Evolutionary conservation across 2,113 vertebrate genomes (phyloP).

Genomic region (Laticauda colubrina): DNA sequence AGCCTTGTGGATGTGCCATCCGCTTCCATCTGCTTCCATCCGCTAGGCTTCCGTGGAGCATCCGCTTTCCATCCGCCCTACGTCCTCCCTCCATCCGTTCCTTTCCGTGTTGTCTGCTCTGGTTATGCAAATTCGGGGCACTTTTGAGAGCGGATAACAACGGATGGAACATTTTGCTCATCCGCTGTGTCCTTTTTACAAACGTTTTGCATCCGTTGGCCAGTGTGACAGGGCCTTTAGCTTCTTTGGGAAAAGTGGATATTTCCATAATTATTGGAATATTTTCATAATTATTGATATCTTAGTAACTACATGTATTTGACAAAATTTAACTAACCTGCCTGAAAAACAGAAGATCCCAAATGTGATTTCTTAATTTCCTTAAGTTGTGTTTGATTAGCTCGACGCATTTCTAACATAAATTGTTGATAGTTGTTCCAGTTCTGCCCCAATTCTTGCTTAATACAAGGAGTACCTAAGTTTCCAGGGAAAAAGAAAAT

Average conservation of each 20-base stretch:
- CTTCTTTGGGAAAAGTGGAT: neutral
- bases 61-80: too few relatives aligned
- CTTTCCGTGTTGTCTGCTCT: too few relatives aligned
- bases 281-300: neutral
- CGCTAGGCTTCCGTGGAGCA: too few relatives aligned
- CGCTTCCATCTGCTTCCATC: too few relatives aligned
- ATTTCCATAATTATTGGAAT: neutral
- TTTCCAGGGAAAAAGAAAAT: neutral
- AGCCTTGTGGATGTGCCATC: too few relatives aligned
- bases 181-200: too few relatives aligned
- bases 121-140: too few relatives aligned
- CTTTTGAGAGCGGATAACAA: too few relatives aligned
- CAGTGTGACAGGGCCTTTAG: too few relatives aligned
- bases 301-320: neutral
- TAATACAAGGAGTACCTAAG: fast-evolving
- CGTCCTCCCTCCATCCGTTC: too few relatives aligned
- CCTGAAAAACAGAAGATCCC: neutral
- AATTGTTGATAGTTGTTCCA: slow-evolving; percentile 45
- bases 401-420: fast-evolving
- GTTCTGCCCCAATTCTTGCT: fast-evolving
- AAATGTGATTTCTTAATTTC: neutral
- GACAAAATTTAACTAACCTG: slow-evolving; percentile 35
- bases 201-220: too few relatives aligned
- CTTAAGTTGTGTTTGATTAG: neutral
- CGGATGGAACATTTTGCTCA: too few relatives aligned